Evolutionary conservation across 2,113 vertebrate species (phyloP), one percentile per base, ranked within the genome.

Genomic region (Mastomys coucha): DNA sequence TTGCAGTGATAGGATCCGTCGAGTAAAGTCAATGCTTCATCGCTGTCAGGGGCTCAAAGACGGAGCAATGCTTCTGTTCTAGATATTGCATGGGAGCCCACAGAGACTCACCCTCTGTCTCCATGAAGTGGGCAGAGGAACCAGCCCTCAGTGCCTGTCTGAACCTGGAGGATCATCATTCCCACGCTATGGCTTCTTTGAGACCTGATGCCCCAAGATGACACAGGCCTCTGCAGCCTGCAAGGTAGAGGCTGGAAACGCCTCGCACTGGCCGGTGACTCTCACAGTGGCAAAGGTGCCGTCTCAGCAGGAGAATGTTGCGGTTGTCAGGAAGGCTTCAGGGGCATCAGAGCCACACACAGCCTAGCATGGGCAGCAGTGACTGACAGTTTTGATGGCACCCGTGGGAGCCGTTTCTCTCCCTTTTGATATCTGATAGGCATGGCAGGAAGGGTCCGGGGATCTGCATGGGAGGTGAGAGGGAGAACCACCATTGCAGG

Each of bases 221-320:
- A 11, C 12, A 36, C 67, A 80, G 2, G 60, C 65, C 86, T 90
- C 78, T 7, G 87, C 4, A 31, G 96, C 67, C 89, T 3, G 9
- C 96, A 95, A 94, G 94, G 96, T 36, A 94, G 97, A 67, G 91
- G 91, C 94, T 96, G 92, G 76, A 92, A 95, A 94, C 49, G 9
- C 13, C 89, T 0, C 9, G 36, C 53, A 8, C 0, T 0, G 91
- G 51, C 91, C 73, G 95, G 97, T 60, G 20, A 31, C 42, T 42
- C 20, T 20, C 31, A 58, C 76, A 49, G 93, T 33, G 75, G 72
- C 80, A 70, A 63, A 91, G 96, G 92, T 87, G 63, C 6, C 0
- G 1, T 5, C 20, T 60, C 51, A 4, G 92, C 17, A 63, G 96
- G 96, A 96, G 92, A 95, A 93, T 36, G 93, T 69, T 19, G 70